Evolutionary conservation across 1,140 invertebrate genomes (phyloP).

Genomic region (Zophobas atratus): DNA sequence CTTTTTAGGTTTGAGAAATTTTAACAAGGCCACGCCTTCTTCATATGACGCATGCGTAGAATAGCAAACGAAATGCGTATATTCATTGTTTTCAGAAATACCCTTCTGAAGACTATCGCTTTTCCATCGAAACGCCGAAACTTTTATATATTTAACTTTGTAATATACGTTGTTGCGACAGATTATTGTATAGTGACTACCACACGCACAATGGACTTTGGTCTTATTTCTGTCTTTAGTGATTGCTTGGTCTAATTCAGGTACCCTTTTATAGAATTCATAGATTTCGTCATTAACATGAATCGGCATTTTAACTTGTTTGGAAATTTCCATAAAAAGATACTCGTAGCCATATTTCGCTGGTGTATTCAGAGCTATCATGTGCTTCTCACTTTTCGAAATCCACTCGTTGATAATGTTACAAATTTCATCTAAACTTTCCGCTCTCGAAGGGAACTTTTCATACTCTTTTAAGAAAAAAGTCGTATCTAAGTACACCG

Average conservation of each 20-base stretch:
- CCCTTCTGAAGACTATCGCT: constrained; percentile 62
- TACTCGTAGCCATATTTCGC: constrained; percentile 75
- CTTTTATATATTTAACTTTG: constrained; percentile 68
- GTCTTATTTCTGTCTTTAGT: constrained; percentile 65
- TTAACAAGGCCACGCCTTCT: constrained; percentile 72
- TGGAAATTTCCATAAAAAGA: constrained; percentile 73
- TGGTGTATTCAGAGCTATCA: constrained; percentile 71
- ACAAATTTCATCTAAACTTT: constrained; percentile 71
- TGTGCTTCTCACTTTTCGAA: constrained; percentile 65
- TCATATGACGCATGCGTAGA: constrained; percentile 76
- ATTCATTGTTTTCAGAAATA: constrained; percentile 51
- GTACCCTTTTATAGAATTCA: constrained; percentile 67
- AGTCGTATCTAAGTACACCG: constrained; percentile 81
- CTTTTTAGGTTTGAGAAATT: constrained; percentile 71
- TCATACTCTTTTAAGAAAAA: constrained; percentile 72
- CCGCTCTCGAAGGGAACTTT: constrained; percentile 73
- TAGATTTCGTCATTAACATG: constrained; percentile 69
- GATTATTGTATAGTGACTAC: constrained; percentile 52
- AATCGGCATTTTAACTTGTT: constrained; percentile 70
- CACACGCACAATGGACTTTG: constrained; percentile 67
- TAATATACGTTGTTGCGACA: constrained; percentile 50
- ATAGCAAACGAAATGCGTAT: constrained; percentile 72
- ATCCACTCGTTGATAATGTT: constrained; percentile 73
- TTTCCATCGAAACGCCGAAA: constrained; percentile 72
- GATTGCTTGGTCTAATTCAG: constrained; percentile 67